These are phyloP conservation scores for Ammodramus savannarum DNA, from an alignment of 2,113 vertebrate genomes.

Conservation along the genomic window DNA sequence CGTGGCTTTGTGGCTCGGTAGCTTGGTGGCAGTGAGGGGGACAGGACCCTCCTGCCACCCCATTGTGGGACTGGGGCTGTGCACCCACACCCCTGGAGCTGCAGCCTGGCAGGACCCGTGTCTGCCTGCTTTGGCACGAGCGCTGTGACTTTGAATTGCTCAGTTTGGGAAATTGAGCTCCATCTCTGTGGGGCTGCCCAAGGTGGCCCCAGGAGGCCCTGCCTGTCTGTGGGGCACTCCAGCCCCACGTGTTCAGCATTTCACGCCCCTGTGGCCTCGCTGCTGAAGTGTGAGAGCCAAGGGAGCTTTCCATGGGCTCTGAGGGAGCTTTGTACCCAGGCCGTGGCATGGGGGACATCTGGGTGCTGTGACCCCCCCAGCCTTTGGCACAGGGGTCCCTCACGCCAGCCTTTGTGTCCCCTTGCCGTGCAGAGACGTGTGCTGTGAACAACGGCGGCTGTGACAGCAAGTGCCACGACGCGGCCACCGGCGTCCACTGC, in stretches of 20 bases:
- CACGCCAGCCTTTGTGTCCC: neutral
- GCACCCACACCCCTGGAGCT: neutral
- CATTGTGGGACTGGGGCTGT: accelerated
- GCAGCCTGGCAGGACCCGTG: accelerated
- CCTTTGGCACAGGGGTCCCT: neutral
- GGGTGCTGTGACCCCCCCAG: neutral
- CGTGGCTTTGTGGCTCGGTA: accelerated
- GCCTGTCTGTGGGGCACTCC: neutral
- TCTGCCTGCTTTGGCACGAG: neutral
- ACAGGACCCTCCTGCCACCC: accelerated
- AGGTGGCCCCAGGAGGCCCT: neutral
- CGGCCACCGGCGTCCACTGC: slow-evolving; percentile 90
- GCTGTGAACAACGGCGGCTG: slow-evolving; percentile 97
- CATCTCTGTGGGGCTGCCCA: neutral
- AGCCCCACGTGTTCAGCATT: neutral
- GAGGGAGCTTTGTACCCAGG: neutral
- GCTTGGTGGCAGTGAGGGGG: accelerated
- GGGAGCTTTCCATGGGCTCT: accelerated
- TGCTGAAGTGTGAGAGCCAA: neutral
- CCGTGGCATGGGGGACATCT: neutral
- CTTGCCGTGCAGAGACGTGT: slow-evolving; percentile 84
- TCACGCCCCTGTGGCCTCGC: accelerated
- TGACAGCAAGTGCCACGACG: slow-evolving; percentile 96
- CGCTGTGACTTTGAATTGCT: neutral
- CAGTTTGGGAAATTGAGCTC: neutral